Evolutionary conservation across 23 tunicate species (phyloP).

Genomic region (Diplosoma virens): DNA sequence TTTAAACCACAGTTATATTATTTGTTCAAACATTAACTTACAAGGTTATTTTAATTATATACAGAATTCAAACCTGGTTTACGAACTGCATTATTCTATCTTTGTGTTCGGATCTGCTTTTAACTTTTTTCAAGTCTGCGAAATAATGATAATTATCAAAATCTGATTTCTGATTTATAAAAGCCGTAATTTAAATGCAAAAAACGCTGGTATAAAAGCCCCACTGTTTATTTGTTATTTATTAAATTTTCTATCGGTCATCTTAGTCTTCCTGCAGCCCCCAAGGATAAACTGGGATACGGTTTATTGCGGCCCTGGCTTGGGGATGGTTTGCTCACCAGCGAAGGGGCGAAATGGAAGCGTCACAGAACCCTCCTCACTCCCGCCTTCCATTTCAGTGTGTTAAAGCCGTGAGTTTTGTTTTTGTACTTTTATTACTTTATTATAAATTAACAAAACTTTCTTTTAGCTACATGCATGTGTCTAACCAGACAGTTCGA

Average conservation of each 20-base stretch:
- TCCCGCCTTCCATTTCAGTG: conserved; percentile 26
- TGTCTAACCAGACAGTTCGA: conserved; percentile 1
- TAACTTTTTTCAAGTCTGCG: neutral
- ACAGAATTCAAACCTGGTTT: no score
- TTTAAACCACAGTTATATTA: no score
- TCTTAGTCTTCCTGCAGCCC: conserved; percentile 18
- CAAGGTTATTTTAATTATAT: no score
- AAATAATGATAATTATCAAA: neutral
- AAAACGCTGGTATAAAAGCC: no score
- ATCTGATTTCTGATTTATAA: no score
- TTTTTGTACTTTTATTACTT: neutral
- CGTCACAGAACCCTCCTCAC: conserved; percentile 8
- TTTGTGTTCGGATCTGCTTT: neutral
- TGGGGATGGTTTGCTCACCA: conserved; percentile 25
- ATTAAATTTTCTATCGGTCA: no score
- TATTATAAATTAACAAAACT: neutral
- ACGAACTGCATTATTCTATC: no score
- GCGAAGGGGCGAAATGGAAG: conserved; percentile 30
- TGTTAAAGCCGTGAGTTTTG: conserved; percentile 16
- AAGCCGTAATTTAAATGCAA: no score
- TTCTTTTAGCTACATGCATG: neutral
- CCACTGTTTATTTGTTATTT: no score
- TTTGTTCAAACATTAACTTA: no score
- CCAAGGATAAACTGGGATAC: conserved; percentile 15
- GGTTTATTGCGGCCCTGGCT: conserved; percentile 22